Base-by-base conservation (phyloP, 2,888 invertebrate species). In the Sarcophaga variegata region DNA sequence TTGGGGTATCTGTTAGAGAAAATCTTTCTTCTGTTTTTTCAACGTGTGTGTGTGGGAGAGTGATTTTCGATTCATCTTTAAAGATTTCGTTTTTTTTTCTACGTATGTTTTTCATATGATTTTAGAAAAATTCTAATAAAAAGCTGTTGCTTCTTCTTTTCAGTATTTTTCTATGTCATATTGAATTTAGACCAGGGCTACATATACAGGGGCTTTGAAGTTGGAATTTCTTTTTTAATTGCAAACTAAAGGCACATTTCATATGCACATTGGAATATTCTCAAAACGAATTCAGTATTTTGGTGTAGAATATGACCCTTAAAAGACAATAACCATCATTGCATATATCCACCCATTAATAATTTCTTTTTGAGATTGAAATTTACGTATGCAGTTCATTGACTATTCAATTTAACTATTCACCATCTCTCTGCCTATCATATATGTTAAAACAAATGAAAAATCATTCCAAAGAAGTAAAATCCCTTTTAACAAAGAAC, bases 1-100 rank as follows among this genome's bases (percentile, higher is more conserved):
- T 91, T 92, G 91, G 91, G 90, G 67, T 89, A 89, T 88, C 86
- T 88, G 74, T 59, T 22, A n/a, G 27, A 66, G 10, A 54, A 64
- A 62, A 78, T 88, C 86, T 83, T 81, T 77, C 91, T 89, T 89
- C 90, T 22, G 22, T 90, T 89, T 90, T 89, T 89, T 89, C 90
- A 89, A 88, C 1, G 37, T 37, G 37, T 37, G 2, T 37, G 37
- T 37, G 37, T 8, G 2, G 1, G 37, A 2, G 2, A 37, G 37
- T 37, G 37, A 37, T 37, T 37, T 37, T 37, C 37, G 37, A 8
- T 37, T 37, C 37, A 37, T 10, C 37, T 54, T 54, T 54, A 14
- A 54, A 14, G 14, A 17, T 54, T 17, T 3, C 54, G 14, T 54
- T 3, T 14, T 47, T 20, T 37, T 22, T 79, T 60, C 5, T 75